Base-by-base conservation (phyloP, 2,113 vertebrate species). In the Pantherophis guttatus region DNA sequence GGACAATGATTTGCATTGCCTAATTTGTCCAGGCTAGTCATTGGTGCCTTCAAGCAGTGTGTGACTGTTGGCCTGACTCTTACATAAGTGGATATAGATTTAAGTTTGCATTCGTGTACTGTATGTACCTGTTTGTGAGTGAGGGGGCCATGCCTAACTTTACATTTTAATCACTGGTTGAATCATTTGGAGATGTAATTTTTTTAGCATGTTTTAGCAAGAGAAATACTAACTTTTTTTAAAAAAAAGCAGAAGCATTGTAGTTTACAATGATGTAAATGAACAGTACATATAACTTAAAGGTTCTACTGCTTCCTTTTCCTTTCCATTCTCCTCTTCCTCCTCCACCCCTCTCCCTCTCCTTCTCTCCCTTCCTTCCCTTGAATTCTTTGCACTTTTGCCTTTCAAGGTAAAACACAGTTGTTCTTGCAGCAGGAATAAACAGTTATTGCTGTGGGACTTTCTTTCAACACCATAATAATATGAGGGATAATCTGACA, bases 401-500 rank as follows among this genome's bases (percentile, higher is more conserved):
- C 3, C 75, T 53, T 19, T 5, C 86, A 92, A 93, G 2, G 50
- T 93, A 91, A 95, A 96, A 92, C 24, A 65, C 89, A 88, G 50
- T 23, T 24, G 3, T 70, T 21, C 33, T n/a, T 87, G 50, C 52
- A 70, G 52, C 2, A 39, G 17, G 26, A 86, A 91, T 86, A 44
- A 58, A 86, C 50, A 52, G 29, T 86, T 59, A 33, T 52, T 59
- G 58, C 70, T 29, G 58, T 48, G 44, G 17, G 55, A 50, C 21
- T 91, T 75, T 3, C 1, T 86, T 90, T 93, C 91, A 12, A 17
- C 86, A 50, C 15, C 85, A 52, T 48, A n/a, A 0, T 92, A 15
- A 52, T 92, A 88, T 54, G 91, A 85, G 89, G 55, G 52, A 54
- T n/a, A 48, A 90, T 93, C 93, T 96, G 90, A 58, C 39, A 89